Conservation (phyloP, 2,797 vertebrate genomes). For the Hafferia zeledoni region DNA sequence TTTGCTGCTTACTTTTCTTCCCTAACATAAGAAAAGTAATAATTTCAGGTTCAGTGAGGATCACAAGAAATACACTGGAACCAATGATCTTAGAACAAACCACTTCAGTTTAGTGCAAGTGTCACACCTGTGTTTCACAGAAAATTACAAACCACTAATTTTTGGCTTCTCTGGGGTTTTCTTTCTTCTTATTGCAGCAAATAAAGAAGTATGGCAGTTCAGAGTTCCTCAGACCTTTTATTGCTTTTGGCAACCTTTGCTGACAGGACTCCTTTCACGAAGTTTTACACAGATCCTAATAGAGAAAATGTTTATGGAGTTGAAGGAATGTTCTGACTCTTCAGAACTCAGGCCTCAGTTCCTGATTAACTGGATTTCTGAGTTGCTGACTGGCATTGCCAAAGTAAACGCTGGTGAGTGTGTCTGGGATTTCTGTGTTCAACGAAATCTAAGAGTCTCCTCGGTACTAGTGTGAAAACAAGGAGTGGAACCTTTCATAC, state of each 20-base stretch:
- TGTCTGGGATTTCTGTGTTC: not conserved
- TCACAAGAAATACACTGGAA: not conserved
- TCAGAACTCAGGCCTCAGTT: conserved; percentile 78
- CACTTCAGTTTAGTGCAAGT: not conserved
- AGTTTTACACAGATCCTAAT: conserved; percentile 84
- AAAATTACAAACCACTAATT: not conserved
- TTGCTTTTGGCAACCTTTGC: conserved; percentile 90
- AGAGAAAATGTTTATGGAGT: conserved; percentile 86
- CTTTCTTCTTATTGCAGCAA: not conserved
- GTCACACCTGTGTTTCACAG: not conserved
- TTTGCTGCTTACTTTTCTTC: not conserved
- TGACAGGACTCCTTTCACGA: conserved; percentile 84
- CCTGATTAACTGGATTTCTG: conserved; percentile 88
- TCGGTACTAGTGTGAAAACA: not conserved
- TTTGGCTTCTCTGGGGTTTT: not conserved
- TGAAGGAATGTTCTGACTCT: conserved; percentile 76
- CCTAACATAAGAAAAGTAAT: not conserved
- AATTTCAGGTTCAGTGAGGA: not conserved
- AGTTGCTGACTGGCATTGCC: conserved; percentile 85
- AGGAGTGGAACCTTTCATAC: not conserved
- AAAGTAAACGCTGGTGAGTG: conserved; percentile 79
- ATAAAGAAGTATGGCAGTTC: conserved; percentile 53
- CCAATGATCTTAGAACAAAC: not conserved
- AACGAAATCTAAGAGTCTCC: not conserved
- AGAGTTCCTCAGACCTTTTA: conserved; percentile 81